Conservation (phyloP, 2,888 invertebrate genomes). For the Sipha maydis region DNA sequence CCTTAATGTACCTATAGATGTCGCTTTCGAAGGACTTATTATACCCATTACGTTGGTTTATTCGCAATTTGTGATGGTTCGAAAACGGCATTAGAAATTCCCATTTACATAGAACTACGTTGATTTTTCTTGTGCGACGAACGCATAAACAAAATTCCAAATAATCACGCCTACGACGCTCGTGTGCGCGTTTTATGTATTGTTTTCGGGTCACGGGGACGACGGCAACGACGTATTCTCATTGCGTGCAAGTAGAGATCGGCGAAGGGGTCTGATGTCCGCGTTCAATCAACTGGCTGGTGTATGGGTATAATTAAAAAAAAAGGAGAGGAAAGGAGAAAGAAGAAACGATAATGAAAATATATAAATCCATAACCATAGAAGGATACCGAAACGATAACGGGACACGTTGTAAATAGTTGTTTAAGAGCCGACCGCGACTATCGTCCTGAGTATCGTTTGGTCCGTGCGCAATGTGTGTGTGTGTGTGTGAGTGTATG, state of each 20-base stretch:
- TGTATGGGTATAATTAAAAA: background rate
- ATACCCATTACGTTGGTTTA: no score
- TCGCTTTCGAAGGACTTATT: no score
- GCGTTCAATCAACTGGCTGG: background rate
- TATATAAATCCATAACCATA: background rate
- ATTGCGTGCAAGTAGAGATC: background rate
- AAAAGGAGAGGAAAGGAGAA: background rate
- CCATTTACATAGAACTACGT: background rate
- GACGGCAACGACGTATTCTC: background rate
- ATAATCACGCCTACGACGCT: constrained; percentile 1
- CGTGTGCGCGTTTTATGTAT: background rate
- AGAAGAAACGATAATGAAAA: constrained; percentile 8
- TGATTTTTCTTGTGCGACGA: background rate
- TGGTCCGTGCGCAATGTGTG: background rate
- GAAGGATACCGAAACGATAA: constrained; percentile 5
- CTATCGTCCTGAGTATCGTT: background rate
- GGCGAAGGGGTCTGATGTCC: constrained; percentile 11
- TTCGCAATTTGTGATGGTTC: background rate
- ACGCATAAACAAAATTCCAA: background rate
- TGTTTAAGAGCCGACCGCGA: background rate
- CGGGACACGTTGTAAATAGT: constrained; percentile 34
- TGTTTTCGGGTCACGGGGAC: constrained; percentile 24
- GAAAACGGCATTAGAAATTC: background rate
- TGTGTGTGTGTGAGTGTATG: background rate
- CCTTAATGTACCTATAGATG: no score